Evolutionary conservation across 2,113 vertebrate genomes (phyloP), one percentile per base, ranked within the genome.

Genomic region (Petrocephalus zakoni): DNA sequence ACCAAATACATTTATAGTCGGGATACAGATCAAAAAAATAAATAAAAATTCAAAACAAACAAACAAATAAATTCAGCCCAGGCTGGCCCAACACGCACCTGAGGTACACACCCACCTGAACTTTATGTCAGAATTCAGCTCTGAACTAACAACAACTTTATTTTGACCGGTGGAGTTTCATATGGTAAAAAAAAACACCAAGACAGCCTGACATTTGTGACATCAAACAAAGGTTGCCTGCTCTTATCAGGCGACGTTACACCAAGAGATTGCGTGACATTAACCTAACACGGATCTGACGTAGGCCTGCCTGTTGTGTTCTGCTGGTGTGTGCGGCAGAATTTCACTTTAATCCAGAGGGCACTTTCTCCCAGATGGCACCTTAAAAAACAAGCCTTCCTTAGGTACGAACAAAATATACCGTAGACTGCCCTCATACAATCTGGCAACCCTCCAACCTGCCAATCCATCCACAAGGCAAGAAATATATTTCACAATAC

Each of bases 151-250:
- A 47, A n/a, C 46, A 83, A 83, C 81, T 47, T 83, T 83, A 46
- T 83, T 49, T 83, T 49, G 37, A 83, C 37, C 42, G 10, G 42
- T n/a, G 81, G 46, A 49, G 46, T 83, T 83, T 83, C 37, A 47
- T 11, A 46, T 3, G 34, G 37, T 83, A 49, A 47, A 83, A 3
- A 8, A 81, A 81, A 22, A 46, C 37, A 17, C 72, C 34, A 42
- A 17, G 34, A 78, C 17, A 19, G 46, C 46, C 37, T 83, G 81
- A 49, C 81, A 83, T 83, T 49, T 83, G 81, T 83, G 37, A 83
- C 81, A 49, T 83, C 81, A 83, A 83, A 83, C 46, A n/a, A 83
- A 49, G 81, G 46, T 83, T 83, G 42, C 72, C 72, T 19, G 72
- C 37, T 78, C 72, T 78, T 78, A 78, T 47, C 81, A 21, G 81